phyloP scores from a whole-genome alignment of 2,888 invertebrate genomes.

The Latrodectus hesperus region DNA sequence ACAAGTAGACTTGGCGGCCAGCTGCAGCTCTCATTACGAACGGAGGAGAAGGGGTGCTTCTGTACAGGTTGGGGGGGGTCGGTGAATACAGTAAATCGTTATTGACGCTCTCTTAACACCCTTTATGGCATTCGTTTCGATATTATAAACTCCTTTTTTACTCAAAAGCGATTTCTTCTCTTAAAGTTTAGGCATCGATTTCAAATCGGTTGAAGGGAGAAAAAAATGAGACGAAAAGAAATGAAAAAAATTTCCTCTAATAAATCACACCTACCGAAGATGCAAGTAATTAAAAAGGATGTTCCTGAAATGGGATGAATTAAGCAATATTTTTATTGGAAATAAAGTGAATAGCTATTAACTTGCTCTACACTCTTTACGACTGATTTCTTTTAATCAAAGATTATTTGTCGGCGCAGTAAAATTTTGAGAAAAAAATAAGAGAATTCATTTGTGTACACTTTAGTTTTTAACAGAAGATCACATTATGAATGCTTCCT shows the following conservation, averaged over 20 bases:
- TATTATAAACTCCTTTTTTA: constrained; percentile 51
- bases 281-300: too few species aligned
- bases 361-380: too few species aligned
- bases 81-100: constrained; percentile 57
- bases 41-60: constrained; percentile 12
- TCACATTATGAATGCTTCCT: too few species aligned
- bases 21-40: constrained; percentile 68
- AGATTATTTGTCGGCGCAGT: too few species aligned
- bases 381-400: too few species aligned
- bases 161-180: constrained; percentile 12
- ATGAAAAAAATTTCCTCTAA: neutral
- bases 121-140: constrained; percentile 64
- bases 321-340: too few species aligned
- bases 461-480: too few species aligned
- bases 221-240: neutral
- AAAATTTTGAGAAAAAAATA: too few species aligned
- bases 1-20: constrained; percentile 63
- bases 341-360: too few species aligned
- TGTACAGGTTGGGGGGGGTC: constrained; percentile 4
- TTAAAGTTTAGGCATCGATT: neutral
- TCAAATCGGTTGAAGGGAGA: neutral
- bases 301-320: too few species aligned
- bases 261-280: neutral
- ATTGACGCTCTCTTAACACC: constrained; percentile 49
- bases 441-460: too few species aligned